Conservation (phyloP, 2,797 vertebrate genomes). For the Labroides dimidiatus region DNA sequence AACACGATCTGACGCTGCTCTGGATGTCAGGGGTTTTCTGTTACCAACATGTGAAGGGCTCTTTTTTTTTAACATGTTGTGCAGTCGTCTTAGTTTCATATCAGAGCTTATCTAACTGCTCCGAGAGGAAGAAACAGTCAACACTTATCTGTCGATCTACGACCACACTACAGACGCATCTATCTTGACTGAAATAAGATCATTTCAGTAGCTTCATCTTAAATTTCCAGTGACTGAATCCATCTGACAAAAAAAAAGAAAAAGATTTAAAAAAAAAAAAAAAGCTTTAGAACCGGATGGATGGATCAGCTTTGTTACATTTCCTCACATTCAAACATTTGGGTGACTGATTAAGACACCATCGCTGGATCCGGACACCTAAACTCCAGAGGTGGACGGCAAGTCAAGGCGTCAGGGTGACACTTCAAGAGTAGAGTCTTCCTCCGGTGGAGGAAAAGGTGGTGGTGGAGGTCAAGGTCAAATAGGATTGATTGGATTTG, state of each 20-base stretch:
- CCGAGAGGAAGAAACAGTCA: neutral
- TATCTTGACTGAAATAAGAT: no score
- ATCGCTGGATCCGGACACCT: neutral
- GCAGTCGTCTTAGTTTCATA: neutral
- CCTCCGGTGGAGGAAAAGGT: conserved; percentile 23
- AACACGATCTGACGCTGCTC: neutral
- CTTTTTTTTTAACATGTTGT: neutral
- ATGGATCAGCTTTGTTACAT: no score
- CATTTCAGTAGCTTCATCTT: no score
- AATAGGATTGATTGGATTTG: conserved; percentile 23
- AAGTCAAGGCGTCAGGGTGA: neutral
- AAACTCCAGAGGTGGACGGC: neutral
- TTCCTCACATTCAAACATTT: no score
- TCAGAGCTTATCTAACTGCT: neutral
- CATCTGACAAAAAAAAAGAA: no score
- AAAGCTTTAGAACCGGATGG: no score
- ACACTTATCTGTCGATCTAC: neutral
- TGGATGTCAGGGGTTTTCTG: neutral
- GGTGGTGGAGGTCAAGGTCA: conserved; percentile 72
- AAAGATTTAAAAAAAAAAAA: no score
- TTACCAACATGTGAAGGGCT: neutral
- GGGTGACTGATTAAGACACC: neutral
- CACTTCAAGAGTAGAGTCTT: conserved; percentile 4
- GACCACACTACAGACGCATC: neutral
- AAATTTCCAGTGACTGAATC: no score